Conservation (phyloP, 2,888 invertebrate genomes). For the Unio delphinus region DNA sequence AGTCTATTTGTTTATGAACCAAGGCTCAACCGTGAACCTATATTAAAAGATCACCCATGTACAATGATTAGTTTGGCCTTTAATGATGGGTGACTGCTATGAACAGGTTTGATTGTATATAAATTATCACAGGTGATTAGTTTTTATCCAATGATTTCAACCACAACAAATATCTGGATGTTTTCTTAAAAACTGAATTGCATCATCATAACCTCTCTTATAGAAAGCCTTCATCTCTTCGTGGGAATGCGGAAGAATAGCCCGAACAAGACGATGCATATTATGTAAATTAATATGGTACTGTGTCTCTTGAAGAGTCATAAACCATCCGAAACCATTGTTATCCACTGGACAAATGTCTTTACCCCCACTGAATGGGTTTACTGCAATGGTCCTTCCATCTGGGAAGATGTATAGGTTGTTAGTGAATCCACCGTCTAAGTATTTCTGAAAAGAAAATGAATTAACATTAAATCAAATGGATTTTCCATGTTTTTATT, state of each 20-base stretch:
- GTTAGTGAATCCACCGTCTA: conserved; percentile 96
- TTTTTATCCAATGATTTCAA: conserved; percentile 4
- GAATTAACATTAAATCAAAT: not conserved
- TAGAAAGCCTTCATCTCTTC: conserved; percentile 63
- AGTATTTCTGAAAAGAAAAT: conserved; percentile 76
- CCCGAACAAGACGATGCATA: conserved; percentile 62
- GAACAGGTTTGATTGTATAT: no score
- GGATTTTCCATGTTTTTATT: no score
- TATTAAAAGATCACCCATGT: no score
- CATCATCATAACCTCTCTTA: conserved; percentile 66
- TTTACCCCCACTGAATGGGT: conserved; percentile 95
- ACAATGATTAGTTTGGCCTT: no score
- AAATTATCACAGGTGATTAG: not conserved
- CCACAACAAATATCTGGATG: conserved; percentile 6
- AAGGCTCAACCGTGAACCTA: no score
- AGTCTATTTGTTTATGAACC: no score
- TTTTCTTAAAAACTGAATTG: conserved; percentile 62
- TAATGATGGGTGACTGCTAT: no score
- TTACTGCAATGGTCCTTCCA: conserved; percentile 90
- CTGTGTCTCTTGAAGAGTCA: conserved; percentile 47
- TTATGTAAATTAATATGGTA: conserved; percentile 69
- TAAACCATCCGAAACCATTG: conserved; percentile 29
- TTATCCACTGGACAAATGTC: conserved; percentile 86
- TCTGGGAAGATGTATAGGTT: conserved; percentile 89
- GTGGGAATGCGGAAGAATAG: conserved; percentile 68